phyloP scores from a whole-genome alignment of 1,140 invertebrate genomes.

The Temnothorax nylanderi region DNA sequence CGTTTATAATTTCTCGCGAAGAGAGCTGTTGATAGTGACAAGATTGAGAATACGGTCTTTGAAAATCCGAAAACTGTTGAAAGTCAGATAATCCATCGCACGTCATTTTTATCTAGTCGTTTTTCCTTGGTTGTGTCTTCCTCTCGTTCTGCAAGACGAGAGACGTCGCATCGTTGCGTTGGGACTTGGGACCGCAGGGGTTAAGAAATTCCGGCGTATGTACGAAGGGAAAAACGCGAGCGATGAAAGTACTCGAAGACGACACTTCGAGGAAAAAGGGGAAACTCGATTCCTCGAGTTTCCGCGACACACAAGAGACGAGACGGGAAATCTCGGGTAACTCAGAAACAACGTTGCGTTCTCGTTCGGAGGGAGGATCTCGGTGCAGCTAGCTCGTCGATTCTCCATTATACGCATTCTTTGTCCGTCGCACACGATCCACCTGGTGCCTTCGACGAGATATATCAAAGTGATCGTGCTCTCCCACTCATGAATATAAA shows the following conservation, averaged over 20 bases:
- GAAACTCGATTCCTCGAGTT: slow-evolving; percentile 67
- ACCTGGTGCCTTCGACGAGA: slow-evolving; percentile 37
- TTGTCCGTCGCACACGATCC: slow-evolving; percentile 33
- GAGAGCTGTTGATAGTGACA: background rate
- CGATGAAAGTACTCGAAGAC: slow-evolving; percentile 21
- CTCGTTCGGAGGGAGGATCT: slow-evolving; percentile 12
- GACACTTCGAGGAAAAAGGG: background rate
- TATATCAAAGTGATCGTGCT: slow-evolving; percentile 27
- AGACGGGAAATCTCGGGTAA: slow-evolving; percentile 50
- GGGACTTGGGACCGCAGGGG: background rate
- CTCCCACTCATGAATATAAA: slow-evolving; percentile 55
- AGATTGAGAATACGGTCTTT: background rate
- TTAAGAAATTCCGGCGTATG: slow-evolving; percentile 39
- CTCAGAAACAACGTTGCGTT: slow-evolving; percentile 60
- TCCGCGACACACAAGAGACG: slow-evolving; percentile 31
- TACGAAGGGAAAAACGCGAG: slow-evolving; percentile 2
- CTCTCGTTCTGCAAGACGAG: background rate
- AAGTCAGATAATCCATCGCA: background rate
- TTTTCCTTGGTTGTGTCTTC: background rate
- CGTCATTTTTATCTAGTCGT: background rate
- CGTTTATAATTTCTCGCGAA: background rate
- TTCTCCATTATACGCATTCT: slow-evolving; percentile 40
- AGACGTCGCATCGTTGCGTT: slow-evolving; percentile 4
- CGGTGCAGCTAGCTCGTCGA: slow-evolving; percentile 27
- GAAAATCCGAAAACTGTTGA: background rate